Evolutionary conservation across 2,888 invertebrate species (phyloP).

Genomic region (Volucella inanis): DNA sequence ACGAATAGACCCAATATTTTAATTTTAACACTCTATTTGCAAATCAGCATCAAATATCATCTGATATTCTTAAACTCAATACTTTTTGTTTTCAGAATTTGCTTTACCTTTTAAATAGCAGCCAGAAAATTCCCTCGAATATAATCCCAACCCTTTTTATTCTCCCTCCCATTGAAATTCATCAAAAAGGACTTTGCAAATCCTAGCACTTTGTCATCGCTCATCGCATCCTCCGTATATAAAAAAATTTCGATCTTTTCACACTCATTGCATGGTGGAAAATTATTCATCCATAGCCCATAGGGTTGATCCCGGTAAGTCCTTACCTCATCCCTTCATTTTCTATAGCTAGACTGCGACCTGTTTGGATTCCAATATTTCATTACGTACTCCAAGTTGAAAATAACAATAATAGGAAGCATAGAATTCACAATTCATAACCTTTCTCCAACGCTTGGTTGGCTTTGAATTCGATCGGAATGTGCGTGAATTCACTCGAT

Average conservation of each 20-base stretch:
- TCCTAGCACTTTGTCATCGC: slow-evolving; percentile 68
- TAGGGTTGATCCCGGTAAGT: slow-evolving; percentile 42
- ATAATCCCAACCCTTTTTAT: slow-evolving; percentile 2
- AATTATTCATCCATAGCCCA: slow-evolving; percentile 9
- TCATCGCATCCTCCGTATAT: slow-evolving; percentile 29
- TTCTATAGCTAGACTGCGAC: slow-evolving; percentile 35
- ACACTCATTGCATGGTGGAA: slow-evolving; percentile 49
- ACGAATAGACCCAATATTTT: too few relatives aligned
- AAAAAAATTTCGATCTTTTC: slow-evolving; percentile 48
- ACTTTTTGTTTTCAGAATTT: too few relatives aligned
- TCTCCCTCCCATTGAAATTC: slow-evolving; percentile 46
- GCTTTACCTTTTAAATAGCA: neutral
- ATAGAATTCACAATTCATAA: slow-evolving; percentile 65
- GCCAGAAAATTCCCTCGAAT: neutral
- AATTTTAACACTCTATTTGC: too few relatives aligned
- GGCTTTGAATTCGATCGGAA: slow-evolving; percentile 69
- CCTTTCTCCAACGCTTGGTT: slow-evolving; percentile 58
- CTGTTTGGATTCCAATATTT: slow-evolving; percentile 63
- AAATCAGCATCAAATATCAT: too few relatives aligned
- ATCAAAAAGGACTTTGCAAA: slow-evolving; percentile 52
- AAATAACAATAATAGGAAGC: slow-evolving; percentile 47
- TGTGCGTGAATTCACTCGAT: slow-evolving; percentile 75
- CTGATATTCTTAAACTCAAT: too few relatives aligned
- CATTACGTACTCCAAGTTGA: slow-evolving; percentile 47
- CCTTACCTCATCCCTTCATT: slow-evolving; percentile 30